phyloP scores from a whole-genome alignment of 2,113 vertebrate species.

The Empidonax traillii region DNA sequence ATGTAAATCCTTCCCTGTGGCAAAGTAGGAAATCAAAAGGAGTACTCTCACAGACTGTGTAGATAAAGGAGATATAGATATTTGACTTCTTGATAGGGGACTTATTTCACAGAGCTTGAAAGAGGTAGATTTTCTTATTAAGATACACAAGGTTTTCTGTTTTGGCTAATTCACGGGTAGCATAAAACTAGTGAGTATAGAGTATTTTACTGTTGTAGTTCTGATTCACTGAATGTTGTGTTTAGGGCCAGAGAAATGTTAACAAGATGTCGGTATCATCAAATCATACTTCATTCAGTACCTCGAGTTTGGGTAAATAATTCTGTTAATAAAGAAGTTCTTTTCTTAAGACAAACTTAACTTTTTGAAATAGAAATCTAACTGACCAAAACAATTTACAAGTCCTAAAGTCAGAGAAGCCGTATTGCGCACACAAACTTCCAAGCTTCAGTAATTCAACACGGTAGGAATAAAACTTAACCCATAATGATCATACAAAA shows the following conservation, averaged over 20 bases:
- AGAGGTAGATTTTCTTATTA: background rate
- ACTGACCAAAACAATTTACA: background rate
- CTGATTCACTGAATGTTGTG: background rate
- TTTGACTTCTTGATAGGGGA: background rate
- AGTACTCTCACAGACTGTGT: background rate
- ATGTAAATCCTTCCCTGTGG: background rate
- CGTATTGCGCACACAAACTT: background rate
- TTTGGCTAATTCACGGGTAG: background rate
- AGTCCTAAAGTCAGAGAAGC: background rate
- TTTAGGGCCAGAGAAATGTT: background rate
- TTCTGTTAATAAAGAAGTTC: background rate
- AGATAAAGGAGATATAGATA: background rate
- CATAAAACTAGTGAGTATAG: background rate
- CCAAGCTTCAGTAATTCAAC: background rate
- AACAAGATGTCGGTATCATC: background rate
- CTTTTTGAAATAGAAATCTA: background rate
- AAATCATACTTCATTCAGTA: background rate
- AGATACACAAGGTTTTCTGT: background rate
- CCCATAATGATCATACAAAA: background rate
- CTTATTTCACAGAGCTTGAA: background rate
- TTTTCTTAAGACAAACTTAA: background rate
- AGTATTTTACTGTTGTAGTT: background rate
- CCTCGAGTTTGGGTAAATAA: background rate
- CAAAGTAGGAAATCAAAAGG: background rate
- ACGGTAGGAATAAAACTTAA: background rate